Evolutionary conservation across 2,113 vertebrate genomes (phyloP).

Genomic region (Nyctereutes procyonoides): DNA sequence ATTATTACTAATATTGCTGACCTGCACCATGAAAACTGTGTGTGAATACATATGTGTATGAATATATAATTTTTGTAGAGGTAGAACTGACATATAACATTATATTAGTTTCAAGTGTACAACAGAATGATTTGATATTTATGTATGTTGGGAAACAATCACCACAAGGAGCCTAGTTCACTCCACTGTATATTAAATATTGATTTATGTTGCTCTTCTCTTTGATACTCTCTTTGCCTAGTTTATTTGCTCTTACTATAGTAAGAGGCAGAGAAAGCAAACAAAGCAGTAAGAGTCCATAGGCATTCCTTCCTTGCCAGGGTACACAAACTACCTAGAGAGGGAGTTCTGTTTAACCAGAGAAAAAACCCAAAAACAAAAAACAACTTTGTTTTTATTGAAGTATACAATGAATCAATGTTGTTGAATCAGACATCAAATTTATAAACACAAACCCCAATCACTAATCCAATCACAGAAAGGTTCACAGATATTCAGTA

Average conservation of each 20-base stretch:
- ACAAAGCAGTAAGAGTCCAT: background rate
- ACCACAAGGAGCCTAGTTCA: background rate
- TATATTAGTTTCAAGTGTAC: background rate
- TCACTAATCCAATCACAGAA: background rate
- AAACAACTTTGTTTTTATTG: background rate
- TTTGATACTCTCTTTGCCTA: background rate
- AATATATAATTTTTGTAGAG: background rate
- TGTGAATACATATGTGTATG: background rate
- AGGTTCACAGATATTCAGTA: background rate
- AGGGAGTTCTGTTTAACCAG: background rate
- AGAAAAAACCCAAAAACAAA: background rate
- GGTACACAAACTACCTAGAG: background rate
- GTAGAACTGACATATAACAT: background rate
- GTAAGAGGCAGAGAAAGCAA: background rate
- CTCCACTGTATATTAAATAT: background rate
- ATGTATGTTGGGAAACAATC: background rate
- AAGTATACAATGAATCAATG: background rate
- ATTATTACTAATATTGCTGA: background rate
- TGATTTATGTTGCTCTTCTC: background rate
- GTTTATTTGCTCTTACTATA: background rate
- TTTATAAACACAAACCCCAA: background rate
- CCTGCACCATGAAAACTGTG: background rate
- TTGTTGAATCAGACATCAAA: background rate
- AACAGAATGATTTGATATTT: background rate
- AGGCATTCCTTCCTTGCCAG: background rate